Percentiles rank a stretch among this genome's conserved stretches.
These are phyloP conservation scores for Cercopithecus diana DNA, from an alignment of 2,797 vertebrate species.

Conservation along the genomic window DNA sequence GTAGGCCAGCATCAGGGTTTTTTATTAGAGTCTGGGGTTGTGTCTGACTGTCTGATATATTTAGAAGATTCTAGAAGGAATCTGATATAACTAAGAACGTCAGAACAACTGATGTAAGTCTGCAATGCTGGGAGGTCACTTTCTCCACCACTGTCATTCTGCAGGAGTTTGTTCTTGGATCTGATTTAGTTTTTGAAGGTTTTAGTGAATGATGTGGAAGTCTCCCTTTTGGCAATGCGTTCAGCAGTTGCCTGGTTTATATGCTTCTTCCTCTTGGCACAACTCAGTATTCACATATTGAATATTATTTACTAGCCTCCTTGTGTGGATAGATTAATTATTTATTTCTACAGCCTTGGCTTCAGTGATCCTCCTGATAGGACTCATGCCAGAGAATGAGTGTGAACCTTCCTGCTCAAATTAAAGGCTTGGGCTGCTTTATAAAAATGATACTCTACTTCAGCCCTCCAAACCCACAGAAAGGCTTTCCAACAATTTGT, in stretches of 20 bases:
- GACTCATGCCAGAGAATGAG: not conserved
- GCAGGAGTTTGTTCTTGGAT: not conserved
- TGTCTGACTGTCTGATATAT: not conserved
- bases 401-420: constrained; percentile 7
- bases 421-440: not conserved
- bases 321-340: constrained; percentile 60
- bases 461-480: not conserved
- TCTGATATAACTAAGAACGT: not conserved
- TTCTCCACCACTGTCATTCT: accelerated
- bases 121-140: accelerated
- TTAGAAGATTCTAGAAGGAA: not conserved
- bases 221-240: not conserved
- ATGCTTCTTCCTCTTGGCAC: constrained; percentile 67
- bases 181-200: not conserved
- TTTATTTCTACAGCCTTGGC: constrained; percentile 29
- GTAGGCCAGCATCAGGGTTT: not conserved
- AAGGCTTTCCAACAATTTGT: constrained; percentile 33
- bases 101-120: too few species aligned
- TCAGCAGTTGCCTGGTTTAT: not conserved
- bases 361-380: constrained; percentile 52
- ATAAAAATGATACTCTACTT: not conserved
- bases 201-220: not conserved
- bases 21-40: not conserved
- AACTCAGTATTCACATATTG: not conserved
- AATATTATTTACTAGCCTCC: constrained; percentile 48